Base-by-base conservation (phyloP, 2,797 vertebrate genomes). In the Helarctos malayanus region DNA sequence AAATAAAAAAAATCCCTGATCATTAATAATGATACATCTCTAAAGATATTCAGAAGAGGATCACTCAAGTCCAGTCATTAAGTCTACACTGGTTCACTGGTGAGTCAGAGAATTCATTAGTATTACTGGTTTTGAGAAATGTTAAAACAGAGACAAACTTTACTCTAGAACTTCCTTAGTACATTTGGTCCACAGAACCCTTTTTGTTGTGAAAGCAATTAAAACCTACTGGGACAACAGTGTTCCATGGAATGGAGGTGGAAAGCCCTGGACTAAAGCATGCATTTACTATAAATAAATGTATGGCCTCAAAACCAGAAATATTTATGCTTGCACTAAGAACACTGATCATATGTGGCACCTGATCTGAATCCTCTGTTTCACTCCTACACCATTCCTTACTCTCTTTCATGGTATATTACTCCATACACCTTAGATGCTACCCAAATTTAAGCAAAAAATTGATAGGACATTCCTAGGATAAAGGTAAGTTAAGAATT, bases 271-370 rank as follows among this genome's bases (percentile, higher is more conserved):
- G 10, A 63, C 25, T 38, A 80, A 81, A 75, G 63, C 32, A 82
- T 52, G 41, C 59, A 88, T 87, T 71, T 71, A 78, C 52, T 27
- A 69, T 75, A 86, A 87, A 59, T 87, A 95, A 84, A 89, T 19
- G 35, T 32, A 78, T 71, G 23, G 54, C 23, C 61, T 96, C 69
- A 88, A 96, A 91, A 82, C 69, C 45, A 96, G 49, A 91, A 94
- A 91, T 82, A 82, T 21, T 52, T 94, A 23, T 91, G 14, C 54
- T 47, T 90, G 19, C 32, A 65, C 41, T 89, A 29, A 83, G 47
- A 63, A 56, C 54, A 89, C 71, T 80, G 27, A 91, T 25, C 81
- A 35, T 76, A 87, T 9, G 23, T 69, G 41, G 59, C 27, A 91
- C 11, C 54, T 92, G 18, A 92, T 56, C 54, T 80, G 38, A 84